Evolutionary conservation across 2,888 invertebrate genomes (phyloP).

Genomic region (Aleiodes leptofemur): DNA sequence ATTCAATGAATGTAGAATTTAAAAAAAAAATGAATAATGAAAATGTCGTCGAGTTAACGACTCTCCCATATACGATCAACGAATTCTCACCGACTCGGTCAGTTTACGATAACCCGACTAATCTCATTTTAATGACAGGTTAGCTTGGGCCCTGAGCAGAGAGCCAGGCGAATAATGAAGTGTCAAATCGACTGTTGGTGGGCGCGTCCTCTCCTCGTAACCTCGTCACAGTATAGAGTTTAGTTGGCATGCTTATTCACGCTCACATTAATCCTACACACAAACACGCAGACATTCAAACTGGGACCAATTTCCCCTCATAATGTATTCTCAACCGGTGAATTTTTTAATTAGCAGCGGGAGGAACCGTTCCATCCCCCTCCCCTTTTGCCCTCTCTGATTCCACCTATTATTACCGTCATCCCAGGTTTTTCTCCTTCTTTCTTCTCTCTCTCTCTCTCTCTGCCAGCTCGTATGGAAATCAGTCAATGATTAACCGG

Average conservation of each 20-base stretch:
- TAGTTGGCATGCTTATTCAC: slow-evolving; percentile 34
- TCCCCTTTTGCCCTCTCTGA: slow-evolving; percentile 56
- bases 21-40: slow-evolving; percentile 44
- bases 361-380: slow-evolving; percentile 58
- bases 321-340: slow-evolving; percentile 63
- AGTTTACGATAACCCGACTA: slow-evolving; percentile 69
- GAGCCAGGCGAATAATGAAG: slow-evolving; percentile 72
- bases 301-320: slow-evolving; percentile 12
- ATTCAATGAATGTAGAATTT: background rate
- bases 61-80: slow-evolving; percentile 38
- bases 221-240: slow-evolving; percentile 23
- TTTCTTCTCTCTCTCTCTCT: background rate
- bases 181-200: slow-evolving; percentile 72
- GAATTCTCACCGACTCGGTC: slow-evolving; percentile 51
- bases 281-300: slow-evolving; percentile 1
- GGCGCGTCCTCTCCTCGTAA: slow-evolving; percentile 62
- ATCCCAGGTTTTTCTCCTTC: slow-evolving; percentile 39
- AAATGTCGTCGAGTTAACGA: slow-evolving; percentile 54
- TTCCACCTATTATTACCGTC: slow-evolving; percentile 64
- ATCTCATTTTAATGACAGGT: slow-evolving; percentile 75
- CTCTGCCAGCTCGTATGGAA: background rate
- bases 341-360: slow-evolving; percentile 72
- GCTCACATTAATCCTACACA: slow-evolving; percentile 5
- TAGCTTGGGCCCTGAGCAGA: slow-evolving; percentile 59
- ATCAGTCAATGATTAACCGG: slow-evolving; percentile 14